These are phyloP conservation scores for Antigone vipio DNA, from an alignment of 2,113 vertebrate species.

Conservation along the genomic window DNA sequence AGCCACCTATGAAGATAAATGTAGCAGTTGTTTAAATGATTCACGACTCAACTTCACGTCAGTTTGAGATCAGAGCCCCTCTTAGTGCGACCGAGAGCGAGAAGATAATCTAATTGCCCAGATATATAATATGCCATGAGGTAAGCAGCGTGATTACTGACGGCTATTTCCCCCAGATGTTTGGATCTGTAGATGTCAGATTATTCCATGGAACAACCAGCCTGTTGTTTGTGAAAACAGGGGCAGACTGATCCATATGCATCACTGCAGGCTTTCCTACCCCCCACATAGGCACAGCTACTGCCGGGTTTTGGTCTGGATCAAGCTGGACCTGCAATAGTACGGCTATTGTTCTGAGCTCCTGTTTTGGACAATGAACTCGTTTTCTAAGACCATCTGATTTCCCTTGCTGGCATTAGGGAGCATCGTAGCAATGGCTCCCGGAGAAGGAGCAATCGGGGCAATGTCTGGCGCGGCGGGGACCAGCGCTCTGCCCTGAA, in stretches of 20 bases:
- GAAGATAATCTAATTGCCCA: neutral
- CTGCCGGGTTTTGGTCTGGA: neutral
- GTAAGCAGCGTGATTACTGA: neutral
- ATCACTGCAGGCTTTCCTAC: neutral
- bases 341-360: rapidly evolving
- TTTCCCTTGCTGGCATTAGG: neutral
- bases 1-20: constrained; percentile 38
- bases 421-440: neutral
- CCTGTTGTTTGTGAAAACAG: neutral
- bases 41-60: neutral
- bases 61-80: neutral
- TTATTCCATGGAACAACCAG: neutral
- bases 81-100: neutral
- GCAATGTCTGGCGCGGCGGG: neutral
- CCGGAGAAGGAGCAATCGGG: neutral
- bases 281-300: neutral
- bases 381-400: neutral
- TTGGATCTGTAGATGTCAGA: neutral
- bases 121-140: neutral
- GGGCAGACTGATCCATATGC: neutral
- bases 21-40: neutral
- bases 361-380: rapidly evolving
- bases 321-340: neutral
- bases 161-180: neutral
- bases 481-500: neutral